Evolutionary conservation across 2,797 vertebrate species (phyloP), one percentile per base, ranked within the genome.

Genomic region (Urocyon cinereoargenteus): DNA sequence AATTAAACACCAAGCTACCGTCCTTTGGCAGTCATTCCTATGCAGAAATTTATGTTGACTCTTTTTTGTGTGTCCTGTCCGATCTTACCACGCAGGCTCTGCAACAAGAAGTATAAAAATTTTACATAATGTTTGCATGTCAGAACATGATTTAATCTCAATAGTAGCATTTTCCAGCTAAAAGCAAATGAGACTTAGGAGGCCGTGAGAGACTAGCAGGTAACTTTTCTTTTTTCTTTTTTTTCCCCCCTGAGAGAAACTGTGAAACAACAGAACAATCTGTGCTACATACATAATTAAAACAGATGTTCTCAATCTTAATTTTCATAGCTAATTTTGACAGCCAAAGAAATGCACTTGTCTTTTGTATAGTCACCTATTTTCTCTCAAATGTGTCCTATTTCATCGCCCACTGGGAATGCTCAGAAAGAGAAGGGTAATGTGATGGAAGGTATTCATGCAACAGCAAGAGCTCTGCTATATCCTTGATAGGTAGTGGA

Each of bases 281-380:
- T 95, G 93, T 96, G 59, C 95, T 93, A 83, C 93, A 88, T 70
- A 86, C 93, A 95, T 96, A 97, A 97, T 96, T 89, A 94, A 97
- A 93, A 89, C 96, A 97, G 96, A 96, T 96, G 94, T 96, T 97
- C 97, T 96, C 88, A 92, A 89, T 97, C 96, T 97, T 90, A 92
- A 97, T 97, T 97, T 96, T 97, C 94, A 96, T 86, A 90, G 90
- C 95, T 97, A 95, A 97, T 96, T 97, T 28, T 94, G 95, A 98
- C 91, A 97, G 96, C 75, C 75, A 70, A 86, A 97, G 91, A 97
- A 96, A 96, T 90, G 94, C 91, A 72, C 94, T 92, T 91, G 88
- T 82, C 93, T 97, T 97, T 97, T 96, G 96, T 84, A 57, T 3
- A 94, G 82, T 89, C 86, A 94, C 77, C 66, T 94, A 89, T 90